Percentiles rank a stretch among this genome's conserved stretches.
Conservation (phyloP, 2,797 vertebrate species). For the Okamejei kenojei region DNA sequence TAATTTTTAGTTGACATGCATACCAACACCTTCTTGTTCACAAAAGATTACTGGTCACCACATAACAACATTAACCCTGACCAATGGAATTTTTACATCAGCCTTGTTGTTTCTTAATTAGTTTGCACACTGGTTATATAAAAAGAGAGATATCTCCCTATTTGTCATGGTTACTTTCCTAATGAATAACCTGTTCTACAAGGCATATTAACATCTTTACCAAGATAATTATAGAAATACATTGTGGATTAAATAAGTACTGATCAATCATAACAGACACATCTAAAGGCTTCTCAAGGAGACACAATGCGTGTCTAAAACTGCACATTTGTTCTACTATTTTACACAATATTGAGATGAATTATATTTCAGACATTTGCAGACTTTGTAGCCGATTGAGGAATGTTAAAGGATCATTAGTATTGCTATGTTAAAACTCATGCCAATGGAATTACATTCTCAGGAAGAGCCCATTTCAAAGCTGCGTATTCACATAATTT, state of each 20-base stretch:
- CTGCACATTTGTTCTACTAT: background rate
- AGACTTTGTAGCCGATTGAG: background rate
- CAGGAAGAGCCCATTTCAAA: slow-evolving; percentile 9
- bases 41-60: background rate
- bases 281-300: background rate
- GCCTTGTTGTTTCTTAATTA: background rate
- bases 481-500: background rate
- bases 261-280: background rate
- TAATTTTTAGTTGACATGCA: too few relatives aligned
- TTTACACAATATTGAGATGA: background rate
- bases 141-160: background rate
- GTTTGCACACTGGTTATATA: background rate
- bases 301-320: background rate
- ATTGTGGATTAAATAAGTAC: background rate
- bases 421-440: slow-evolving; percentile 8
- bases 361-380: slow-evolving; percentile 27
- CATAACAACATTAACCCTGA: background rate
- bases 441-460: slow-evolving; percentile 12
- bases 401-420: background rate
- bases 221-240: background rate
- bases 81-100: background rate
- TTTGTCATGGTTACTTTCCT: background rate
- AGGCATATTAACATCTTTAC: background rate
- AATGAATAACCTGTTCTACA: background rate
- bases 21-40: too few relatives aligned